Conservation (phyloP, 1,140 invertebrate genomes). For the Ctenoplectra terminalis region DNA sequence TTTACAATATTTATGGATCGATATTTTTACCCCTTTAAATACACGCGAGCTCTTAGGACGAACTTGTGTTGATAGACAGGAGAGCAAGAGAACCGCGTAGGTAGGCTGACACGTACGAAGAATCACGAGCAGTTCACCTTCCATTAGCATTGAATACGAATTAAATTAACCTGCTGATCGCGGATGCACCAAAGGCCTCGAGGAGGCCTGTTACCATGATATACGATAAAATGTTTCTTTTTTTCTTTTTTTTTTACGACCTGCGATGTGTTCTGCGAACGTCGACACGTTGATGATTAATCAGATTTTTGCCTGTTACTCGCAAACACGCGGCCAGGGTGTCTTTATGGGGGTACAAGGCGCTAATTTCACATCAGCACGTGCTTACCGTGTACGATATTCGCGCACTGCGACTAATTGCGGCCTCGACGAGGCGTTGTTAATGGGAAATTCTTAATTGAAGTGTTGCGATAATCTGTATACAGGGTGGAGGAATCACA, state of each 20-base stretch:
- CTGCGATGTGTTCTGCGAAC: neutral
- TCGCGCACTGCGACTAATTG: constrained; percentile 42
- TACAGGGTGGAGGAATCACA: neutral
- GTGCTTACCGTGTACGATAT: neutral
- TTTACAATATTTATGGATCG: neutral
- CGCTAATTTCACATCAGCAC: constrained; percentile 49
- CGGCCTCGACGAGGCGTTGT: constrained; percentile 8
- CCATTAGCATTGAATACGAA: constrained; percentile 69
- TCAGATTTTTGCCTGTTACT: constrained; percentile 2
- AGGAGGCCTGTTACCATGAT: constrained; percentile 26
- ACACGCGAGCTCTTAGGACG: neutral
- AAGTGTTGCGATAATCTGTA: neutral
- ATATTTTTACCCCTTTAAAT: neutral
- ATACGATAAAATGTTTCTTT: constrained; percentile 23
- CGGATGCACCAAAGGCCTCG: constrained; percentile 43
- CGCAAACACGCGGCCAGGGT: neutral
- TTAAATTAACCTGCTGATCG: constrained; percentile 65
- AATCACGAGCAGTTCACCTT: constrained; percentile 61
- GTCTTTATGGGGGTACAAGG: neutral
- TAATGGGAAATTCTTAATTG: constrained; percentile 44
- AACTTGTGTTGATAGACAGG: constrained; percentile 7
- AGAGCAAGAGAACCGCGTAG: constrained; percentile 53
- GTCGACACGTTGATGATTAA: neutral
- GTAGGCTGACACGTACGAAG: constrained; percentile 48
- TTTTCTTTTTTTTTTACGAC: neutral